A percentile compares a stretch with the other conserved stretches of the same genome.
These are phyloP conservation scores for Gymnoscopelus microlampas DNA, from an alignment of 2,797 vertebrate genomes.

Conservation along the genomic window DNA sequence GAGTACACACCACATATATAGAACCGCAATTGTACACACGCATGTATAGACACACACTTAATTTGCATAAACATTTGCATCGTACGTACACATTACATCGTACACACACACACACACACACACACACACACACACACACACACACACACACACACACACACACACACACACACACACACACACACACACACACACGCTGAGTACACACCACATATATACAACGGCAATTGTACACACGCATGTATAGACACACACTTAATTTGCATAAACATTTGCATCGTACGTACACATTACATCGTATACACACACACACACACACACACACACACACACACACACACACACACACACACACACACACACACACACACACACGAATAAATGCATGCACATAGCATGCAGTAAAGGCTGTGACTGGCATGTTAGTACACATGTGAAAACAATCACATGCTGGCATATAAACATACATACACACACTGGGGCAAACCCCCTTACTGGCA, in stretches of 20 bases:
- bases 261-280: conserved; percentile 7
- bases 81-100: too few relatives aligned
- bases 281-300: too few relatives aligned
- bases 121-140: background rate
- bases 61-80: conserved; percentile 9
- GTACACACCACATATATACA: too few relatives aligned
- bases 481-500: too few relatives aligned
- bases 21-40: background rate
- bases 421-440: conserved; percentile 7
- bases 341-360: background rate
- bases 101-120: too few relatives aligned
- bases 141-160: conserved; percentile 3
- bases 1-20: too few relatives aligned
- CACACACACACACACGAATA: background rate
- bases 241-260: conserved; percentile 25
- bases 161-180: conserved; percentile 1
- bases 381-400: conserved; percentile 6
- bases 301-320: background rate
- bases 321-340: background rate
- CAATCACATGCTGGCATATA: too few relatives aligned
- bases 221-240: background rate
- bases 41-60: conserved; percentile 31
- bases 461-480: background rate
- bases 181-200: background rate
- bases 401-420: conserved; percentile 40